These are phyloP conservation scores for Drosophila anomalata DNA, from an alignment of 2,888 invertebrate genomes.

Conservation along the genomic window DNA sequence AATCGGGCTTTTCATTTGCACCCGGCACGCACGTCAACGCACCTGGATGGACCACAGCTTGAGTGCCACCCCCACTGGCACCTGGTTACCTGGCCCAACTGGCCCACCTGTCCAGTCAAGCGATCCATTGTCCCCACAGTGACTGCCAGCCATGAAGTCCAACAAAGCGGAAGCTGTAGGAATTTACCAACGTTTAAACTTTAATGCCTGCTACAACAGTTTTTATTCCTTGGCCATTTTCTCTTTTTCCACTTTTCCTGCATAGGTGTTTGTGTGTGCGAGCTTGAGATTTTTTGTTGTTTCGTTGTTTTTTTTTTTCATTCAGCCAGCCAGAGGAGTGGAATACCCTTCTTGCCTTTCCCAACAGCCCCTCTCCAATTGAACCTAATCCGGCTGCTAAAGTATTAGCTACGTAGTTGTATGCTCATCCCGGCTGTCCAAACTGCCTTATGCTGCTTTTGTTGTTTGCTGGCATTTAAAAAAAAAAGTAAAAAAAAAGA, in stretches of 20 bases:
- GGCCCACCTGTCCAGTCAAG: slow-evolving; percentile 33
- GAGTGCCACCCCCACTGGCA: not conserved
- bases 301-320: slow-evolving; percentile 10
- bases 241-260: slow-evolving; percentile 20
- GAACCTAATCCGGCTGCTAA: slow-evolving; percentile 79
- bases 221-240: slow-evolving; percentile 47
- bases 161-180: slow-evolving; percentile 77
- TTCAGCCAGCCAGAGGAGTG: slow-evolving; percentile 7
- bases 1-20: slow-evolving; percentile 53
- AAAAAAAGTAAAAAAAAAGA: slow-evolving; percentile 30
- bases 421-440: slow-evolving; percentile 77
- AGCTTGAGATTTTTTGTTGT: slow-evolving; percentile 45
- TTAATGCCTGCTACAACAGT: slow-evolving; percentile 75
- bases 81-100: slow-evolving; percentile 32
- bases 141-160: slow-evolving; percentile 55
- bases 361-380: slow-evolving; percentile 63
- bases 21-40: slow-evolving; percentile 29
- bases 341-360: slow-evolving; percentile 6
- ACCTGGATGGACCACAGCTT: slow-evolving; percentile 27
- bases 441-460: slow-evolving; percentile 78
- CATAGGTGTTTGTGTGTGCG: slow-evolving; percentile 33
- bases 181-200: slow-evolving; percentile 78
- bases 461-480: slow-evolving; percentile 77
- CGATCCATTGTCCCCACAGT: slow-evolving; percentile 47
- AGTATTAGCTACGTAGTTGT: slow-evolving; percentile 78